phyloP scores from a whole-genome alignment of 2,797 vertebrate species.

The Euthynnus affinis region DNA sequence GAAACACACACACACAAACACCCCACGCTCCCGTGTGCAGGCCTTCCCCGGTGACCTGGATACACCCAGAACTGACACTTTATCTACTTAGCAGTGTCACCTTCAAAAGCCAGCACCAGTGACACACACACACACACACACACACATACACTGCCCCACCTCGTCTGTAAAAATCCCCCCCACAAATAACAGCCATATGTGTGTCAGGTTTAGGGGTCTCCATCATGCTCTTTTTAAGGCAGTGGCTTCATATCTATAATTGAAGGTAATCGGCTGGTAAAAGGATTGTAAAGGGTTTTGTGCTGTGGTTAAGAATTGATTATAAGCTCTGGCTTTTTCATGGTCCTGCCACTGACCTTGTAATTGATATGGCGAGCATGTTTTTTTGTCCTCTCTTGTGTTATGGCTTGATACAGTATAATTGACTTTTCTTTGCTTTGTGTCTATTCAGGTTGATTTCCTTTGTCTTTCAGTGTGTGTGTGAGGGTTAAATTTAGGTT shows the following conservation, averaged over 20 bases:
- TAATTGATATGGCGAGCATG: constrained; percentile 70
- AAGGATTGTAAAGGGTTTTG: constrained; percentile 78
- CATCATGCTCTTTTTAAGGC: constrained; percentile 63
- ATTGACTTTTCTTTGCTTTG: constrained; percentile 64
- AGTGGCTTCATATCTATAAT: constrained; percentile 74
- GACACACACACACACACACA: constrained; percentile 48
- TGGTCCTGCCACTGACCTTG: constrained; percentile 89
- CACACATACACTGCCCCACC: constrained; percentile 29
- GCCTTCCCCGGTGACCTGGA: constrained; percentile 76
- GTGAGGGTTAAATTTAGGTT: constrained; percentile 25
- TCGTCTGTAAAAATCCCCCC: constrained; percentile 60
- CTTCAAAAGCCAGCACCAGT: constrained; percentile 75
- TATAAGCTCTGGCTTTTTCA: constrained; percentile 85
- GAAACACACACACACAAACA: constrained; percentile 27
- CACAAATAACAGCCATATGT: constrained; percentile 69
- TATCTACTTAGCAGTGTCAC: constrained; percentile 83
- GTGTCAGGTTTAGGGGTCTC: constrained; percentile 72
- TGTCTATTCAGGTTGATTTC: constrained; percentile 42
- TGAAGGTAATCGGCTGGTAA: constrained; percentile 80
- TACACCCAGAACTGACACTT: constrained; percentile 74
- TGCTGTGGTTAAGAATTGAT: constrained; percentile 68
- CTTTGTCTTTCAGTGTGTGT: constrained; percentile 46
- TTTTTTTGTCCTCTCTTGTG: constrained; percentile 48
- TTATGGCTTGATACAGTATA: constrained; percentile 69
- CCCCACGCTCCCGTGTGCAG: constrained; percentile 22